Percentiles rank a stretch among this genome's conserved stretches.
Conservation (phyloP, 2,888 invertebrate species). For the Linnaemya vulpina region DNA sequence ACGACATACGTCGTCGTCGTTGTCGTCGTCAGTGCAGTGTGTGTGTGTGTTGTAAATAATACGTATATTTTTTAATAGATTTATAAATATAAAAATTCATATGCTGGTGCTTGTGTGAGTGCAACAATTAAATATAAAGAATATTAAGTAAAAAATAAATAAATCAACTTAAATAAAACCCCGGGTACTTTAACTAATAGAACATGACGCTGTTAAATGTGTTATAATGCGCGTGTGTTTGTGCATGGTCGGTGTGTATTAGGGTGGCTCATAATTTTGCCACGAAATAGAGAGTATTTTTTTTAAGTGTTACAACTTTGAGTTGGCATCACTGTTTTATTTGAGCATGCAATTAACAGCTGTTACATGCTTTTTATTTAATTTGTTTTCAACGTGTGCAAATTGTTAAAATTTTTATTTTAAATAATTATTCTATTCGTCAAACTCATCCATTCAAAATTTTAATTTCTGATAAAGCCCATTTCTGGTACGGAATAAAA, state of each 20-base stretch:
- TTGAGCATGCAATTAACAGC: too few species aligned
- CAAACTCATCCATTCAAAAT: too few species aligned
- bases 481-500: too few species aligned
- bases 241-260: neutral
- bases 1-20: neutral
- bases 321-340: too few species aligned
- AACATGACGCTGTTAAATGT: conserved; percentile 44
- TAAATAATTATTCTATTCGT: too few species aligned
- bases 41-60: conserved; percentile 49
- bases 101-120: neutral
- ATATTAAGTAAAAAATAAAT: conserved; percentile 32
- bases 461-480: too few species aligned
- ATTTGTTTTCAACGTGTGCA: too few species aligned
- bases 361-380: too few species aligned
- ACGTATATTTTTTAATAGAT: conserved; percentile 21
- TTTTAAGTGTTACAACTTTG: too few species aligned
- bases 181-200: conserved; percentile 47
- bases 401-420: too few species aligned
- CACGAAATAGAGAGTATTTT: too few species aligned
- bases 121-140: conserved; percentile 51
- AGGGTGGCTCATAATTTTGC: neutral
- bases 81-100: neutral
- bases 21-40: neutral
- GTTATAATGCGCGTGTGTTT: neutral
- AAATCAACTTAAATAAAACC: conserved; percentile 55